Base-by-base conservation (phyloP, 2,888 invertebrate species). In the Ormia ochracea region DNA sequence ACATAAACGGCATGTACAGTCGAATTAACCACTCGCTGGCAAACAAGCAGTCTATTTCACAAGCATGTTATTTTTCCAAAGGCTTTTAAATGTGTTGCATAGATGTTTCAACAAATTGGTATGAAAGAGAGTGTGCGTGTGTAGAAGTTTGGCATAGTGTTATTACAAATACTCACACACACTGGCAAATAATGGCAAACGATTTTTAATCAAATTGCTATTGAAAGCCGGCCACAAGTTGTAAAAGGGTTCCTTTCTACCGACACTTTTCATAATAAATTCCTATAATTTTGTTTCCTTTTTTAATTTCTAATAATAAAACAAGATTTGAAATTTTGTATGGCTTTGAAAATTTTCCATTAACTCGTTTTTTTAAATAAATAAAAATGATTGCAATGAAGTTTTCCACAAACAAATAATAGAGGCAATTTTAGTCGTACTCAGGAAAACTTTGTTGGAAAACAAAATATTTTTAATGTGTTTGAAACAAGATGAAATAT, bases 151-250 rank as follows among this genome's bases (percentile, higher is more conserved):
- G 6, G 21, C 19, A 56, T 65, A 48, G 48, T 65, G 66, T 31
- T 66, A 41, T 61, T 73, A 21, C 43, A 72, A 59, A 45, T 56
- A 56, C 14, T 61, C 68, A 21, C 43, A 72, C 52, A 45, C 48
- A 56, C 14, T 68, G 54, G 10, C 48, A 77, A 59, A 77, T 70
- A 77, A 72, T 28, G 33, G 58, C 36, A 73, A 68, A 63, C 65
- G 45, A n/a, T 74, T 74, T 79, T 69, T 69, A 58, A 59, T 79
- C 36, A 70, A 74, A 69, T 75, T 65, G 50, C 33, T 74, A 69
- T 70, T 58, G 65, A 78, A 61, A 59, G 72, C 43, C 17, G 45
- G 54, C 28, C 50, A 66, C 19, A 65, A 41, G 31, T 21, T 48
- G 45, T 12, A 21, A 63, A 70, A 70, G 76, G 76, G 76, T 76